These are phyloP conservation scores for Xiphias gladius DNA, from an alignment of 2,113 vertebrate species.

Conservation along the genomic window DNA sequence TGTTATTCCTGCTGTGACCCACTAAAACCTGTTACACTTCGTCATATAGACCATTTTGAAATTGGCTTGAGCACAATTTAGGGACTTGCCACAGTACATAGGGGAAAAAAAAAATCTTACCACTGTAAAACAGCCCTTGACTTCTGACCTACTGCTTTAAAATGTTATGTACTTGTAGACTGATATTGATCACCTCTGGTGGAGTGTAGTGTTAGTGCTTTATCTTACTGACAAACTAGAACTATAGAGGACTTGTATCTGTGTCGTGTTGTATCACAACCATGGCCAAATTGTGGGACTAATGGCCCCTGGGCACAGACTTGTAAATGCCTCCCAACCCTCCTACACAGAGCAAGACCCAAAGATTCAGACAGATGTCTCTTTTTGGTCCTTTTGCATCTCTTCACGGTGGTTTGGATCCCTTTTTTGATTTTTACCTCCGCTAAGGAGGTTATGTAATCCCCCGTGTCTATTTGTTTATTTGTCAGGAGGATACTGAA, in stretches of 20 bases:
- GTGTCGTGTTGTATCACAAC: background rate
- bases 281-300: too few species aligned
- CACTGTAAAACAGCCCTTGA: background rate
- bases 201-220: background rate
- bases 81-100: background rate
- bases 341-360: background rate
- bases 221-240: constrained; percentile 1
- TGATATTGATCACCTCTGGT: constrained; percentile 2
- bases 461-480: too few species aligned
- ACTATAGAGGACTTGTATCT: background rate
- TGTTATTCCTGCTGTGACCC: background rate
- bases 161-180: background rate
- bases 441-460: too few species aligned
- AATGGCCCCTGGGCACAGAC: background rate
- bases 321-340: background rate
- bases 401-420: too few species aligned
- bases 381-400: background rate
- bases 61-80: background rate
- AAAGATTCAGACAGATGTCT: background rate
- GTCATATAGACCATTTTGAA: background rate
- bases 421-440: background rate
- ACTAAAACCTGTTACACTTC: background rate
- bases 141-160: constrained; percentile 11
- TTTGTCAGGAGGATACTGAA: too few species aligned
- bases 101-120: background rate